Base-by-base conservation (phyloP, 2,113 vertebrate species). In the Jaculus jaculus region DNA sequence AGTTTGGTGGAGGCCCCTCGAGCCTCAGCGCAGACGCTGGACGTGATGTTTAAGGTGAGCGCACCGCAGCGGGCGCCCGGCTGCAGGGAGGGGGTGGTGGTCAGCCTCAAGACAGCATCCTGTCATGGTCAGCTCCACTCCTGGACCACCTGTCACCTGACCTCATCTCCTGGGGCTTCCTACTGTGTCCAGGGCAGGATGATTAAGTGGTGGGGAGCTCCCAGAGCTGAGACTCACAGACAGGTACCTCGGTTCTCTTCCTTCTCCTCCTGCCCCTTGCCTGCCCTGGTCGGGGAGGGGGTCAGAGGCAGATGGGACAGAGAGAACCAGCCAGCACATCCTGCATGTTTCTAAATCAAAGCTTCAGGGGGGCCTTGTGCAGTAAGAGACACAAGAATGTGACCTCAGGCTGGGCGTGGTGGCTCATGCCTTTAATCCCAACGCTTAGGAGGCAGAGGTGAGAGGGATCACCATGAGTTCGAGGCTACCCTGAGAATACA, bases 1-100 rank as follows among this genome's bases (percentile, higher is more conserved):
- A 95, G 98, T 30, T 92, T 98, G 89, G 93, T 93, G 81, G 97
- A 92, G 34, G 42, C 98, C 6, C 98, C 98, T 5, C 23, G 0
- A 20, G 94, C 93, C 8, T 90, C 97, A 0, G 17, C 92, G 4
- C 83, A 94, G 42, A 94, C 32, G 0, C 83, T 98, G 93, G 98
- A 98, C 0, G 9, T 32, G 1, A 73, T 58, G 9, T 91, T 98
- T 73, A 98, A 98, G 98, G 98, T 98, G 87, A 97, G 98, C 21
- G 34, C 28, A 23, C 54, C 12, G 26, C 39, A 37, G 51, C 4
- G 3, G 30, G 63, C 21, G 15, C 0, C 0, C n/a, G 66, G 66
- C 28, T 15, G 10, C 66, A 12, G 28, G 21, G 78, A 15, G 54
- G 54, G 54, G 54, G 6, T 15, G 21, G 24, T 20, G 47, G 30